Conservation (phyloP, 2,888 invertebrate genomes). For the Drosophila tripunctata region DNA sequence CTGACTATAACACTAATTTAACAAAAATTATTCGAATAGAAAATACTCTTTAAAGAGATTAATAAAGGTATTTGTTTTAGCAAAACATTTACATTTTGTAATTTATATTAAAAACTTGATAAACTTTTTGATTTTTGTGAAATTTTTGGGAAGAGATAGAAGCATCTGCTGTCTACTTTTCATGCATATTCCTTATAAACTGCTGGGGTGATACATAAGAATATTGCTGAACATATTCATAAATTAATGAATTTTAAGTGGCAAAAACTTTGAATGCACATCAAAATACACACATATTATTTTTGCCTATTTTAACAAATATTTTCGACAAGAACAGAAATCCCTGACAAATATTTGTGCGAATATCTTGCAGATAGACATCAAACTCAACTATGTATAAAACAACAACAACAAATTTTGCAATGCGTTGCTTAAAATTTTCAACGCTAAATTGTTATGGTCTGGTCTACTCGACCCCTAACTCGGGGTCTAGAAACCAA, state of each 20-base stretch:
- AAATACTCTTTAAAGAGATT: not conserved
- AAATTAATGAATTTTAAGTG: conserved; percentile 32
- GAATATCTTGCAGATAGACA: conserved; percentile 66
- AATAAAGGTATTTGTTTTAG: not conserved
- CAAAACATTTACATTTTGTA: not conserved
- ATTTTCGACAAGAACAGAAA: conserved; percentile 25
- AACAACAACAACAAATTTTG: conserved; percentile 58
- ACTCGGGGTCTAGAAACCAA: conserved; percentile 14
- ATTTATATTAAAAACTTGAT: not conserved
- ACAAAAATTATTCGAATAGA: not conserved
- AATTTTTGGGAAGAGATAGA: no score
- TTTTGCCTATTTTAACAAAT: conserved; percentile 52
- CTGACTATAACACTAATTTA: conserved; percentile 21
- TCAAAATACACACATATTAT: conserved; percentile 36
- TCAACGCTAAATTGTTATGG: conserved; percentile 71
- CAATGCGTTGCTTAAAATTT: conserved; percentile 73
- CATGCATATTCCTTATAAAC: no score
- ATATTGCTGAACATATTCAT: conserved; percentile 10
- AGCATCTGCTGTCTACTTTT: not conserved
- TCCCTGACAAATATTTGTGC: conserved; percentile 66
- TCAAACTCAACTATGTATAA: conserved; percentile 34
- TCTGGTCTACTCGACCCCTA: conserved; percentile 22
- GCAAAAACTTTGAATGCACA: conserved; percentile 28
- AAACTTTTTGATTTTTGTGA: not conserved
- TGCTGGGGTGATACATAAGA: no score